phyloP scores from a whole-genome alignment of 2,797 vertebrate genomes.

The Sciurus carolinensis region DNA sequence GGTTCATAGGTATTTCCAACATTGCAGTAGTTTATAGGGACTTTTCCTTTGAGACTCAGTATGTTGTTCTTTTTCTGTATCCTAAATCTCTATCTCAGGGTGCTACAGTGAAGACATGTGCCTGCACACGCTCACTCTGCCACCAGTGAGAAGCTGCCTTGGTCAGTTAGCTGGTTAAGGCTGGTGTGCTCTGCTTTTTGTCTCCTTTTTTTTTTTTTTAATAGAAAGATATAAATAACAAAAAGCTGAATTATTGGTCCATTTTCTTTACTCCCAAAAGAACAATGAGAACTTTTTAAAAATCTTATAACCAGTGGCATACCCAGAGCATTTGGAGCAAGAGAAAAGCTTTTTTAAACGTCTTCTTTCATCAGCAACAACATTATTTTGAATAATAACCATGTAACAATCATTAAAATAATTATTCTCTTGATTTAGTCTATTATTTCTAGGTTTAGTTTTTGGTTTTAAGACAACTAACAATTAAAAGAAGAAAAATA shows the following conservation, averaged over 20 bases:
- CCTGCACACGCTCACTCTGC: too few relatives aligned
- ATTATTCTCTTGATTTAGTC: not conserved
- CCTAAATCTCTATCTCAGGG: too few relatives aligned
- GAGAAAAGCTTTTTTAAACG: not conserved
- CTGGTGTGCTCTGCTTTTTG: not conserved
- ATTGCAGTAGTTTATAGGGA: too few relatives aligned
- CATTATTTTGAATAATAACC: not conserved
- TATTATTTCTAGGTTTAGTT: not conserved
- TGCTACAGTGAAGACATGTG: not conserved
- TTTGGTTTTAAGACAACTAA: constrained; percentile 1
- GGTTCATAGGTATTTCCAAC: too few relatives aligned
- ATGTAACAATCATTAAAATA: not conserved
- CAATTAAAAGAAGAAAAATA: not conserved
- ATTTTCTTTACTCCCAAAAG: not conserved
- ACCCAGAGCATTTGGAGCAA: not conserved
- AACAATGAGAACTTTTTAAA: not conserved
- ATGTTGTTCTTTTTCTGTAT: too few relatives aligned
- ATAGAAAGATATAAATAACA: not conserved
- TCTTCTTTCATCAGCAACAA: not conserved
- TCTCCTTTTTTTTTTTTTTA: too few relatives aligned
- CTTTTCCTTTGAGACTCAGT: too few relatives aligned
- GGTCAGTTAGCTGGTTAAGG: not conserved
- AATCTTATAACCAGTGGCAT: not conserved
- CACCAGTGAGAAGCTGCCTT: not conserved
- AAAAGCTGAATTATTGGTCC: not conserved